Percentiles rank a stretch among this genome's conserved stretches.
phyloP scores from a whole-genome alignment of 2,888 invertebrate species.

The Furcula furcula region DNA sequence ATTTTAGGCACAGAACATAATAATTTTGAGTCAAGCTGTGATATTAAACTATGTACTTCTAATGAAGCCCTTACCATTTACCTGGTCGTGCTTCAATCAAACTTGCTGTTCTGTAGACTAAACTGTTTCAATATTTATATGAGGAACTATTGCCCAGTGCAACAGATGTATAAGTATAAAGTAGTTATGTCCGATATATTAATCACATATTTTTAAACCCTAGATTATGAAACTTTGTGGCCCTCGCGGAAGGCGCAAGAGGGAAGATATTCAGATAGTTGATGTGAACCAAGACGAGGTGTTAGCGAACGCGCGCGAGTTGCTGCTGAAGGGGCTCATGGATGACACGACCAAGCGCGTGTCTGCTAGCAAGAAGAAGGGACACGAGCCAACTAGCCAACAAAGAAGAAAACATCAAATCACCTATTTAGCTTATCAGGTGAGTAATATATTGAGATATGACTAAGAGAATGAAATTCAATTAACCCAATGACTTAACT shows the following conservation, averaged over 20 bases:
- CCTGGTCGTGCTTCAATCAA: too few relatives aligned
- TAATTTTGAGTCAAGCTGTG: too few relatives aligned
- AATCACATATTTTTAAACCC: background rate
- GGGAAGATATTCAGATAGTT: conserved; percentile 87
- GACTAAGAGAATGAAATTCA: too few relatives aligned
- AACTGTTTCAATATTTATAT: background rate
- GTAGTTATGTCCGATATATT: too few relatives aligned
- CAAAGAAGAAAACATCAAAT: conserved; percentile 96
- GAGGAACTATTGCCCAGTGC: too few relatives aligned
- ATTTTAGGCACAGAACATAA: too few relatives aligned
- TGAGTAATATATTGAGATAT: too few relatives aligned
- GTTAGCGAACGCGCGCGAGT: conserved; percentile 89
- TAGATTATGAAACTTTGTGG: conserved; percentile 87
- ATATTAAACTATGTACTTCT: too few relatives aligned
- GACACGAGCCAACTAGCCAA: conserved; percentile 83
- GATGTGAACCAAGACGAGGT: conserved; percentile 92
- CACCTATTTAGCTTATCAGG: conserved; percentile 94
- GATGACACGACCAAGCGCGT: conserved; percentile 83
- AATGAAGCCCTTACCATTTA: too few relatives aligned
- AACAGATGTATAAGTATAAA: too few relatives aligned
- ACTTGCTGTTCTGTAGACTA: background rate
- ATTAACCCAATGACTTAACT: too few relatives aligned
- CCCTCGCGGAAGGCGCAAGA: conserved; percentile 82
- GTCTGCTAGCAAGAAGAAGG: conserved; percentile 79
- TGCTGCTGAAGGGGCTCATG: conserved; percentile 90